Base-by-base conservation (phyloP, 2,888 invertebrate species). In the Ctenicera cuprea region DNA sequence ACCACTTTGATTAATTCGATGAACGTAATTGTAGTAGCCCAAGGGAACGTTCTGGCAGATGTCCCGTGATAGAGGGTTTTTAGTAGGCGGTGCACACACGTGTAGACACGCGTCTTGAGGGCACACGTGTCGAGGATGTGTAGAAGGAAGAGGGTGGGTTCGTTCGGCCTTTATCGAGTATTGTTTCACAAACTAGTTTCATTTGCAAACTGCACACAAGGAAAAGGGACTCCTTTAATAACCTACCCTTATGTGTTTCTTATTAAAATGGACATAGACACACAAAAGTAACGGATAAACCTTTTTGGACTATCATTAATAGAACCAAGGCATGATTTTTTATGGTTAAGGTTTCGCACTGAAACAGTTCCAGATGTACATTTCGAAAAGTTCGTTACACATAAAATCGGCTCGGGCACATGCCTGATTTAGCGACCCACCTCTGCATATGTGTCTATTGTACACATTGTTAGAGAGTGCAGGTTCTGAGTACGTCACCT, bases 71-170 rank as follows among this genome's bases (percentile, higher is more conserved):
- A 65, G 50, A 62, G 48, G 57, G 68, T 57, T 71, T 65, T 63
- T 68, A 75, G 77, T 77, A 71, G 75, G 75, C 75, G 75, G 73
- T 63, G 38, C 73, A 69, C 71, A 78, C 80, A 80, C 80, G 80
- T 80, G 80, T 76, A 77, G 80, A 78, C 79, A 79, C 80, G 79
- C 80, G 80, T 78, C 78, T 75, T 77, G 65, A 77, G 71, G 63
- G 76, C 75, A 80, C 80, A 79, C 79, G 80, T 80, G 79, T 77
- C 79, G 69, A 77, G 67, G 77, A 77, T 77, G 65, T 77, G 54
- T 71, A 71, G 65, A 76, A 80, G 80, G 78, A 80, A 80, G 80
- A 78, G 80, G 80, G 80, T 79, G 80, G 67, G 33, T 57, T 37
- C 7, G 71, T 71, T 38, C 74, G 50, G 41, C 67, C 74, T 67